phyloP scores from a whole-genome alignment of 1,140 invertebrate species.

The Drosophila ananassae region DNA sequence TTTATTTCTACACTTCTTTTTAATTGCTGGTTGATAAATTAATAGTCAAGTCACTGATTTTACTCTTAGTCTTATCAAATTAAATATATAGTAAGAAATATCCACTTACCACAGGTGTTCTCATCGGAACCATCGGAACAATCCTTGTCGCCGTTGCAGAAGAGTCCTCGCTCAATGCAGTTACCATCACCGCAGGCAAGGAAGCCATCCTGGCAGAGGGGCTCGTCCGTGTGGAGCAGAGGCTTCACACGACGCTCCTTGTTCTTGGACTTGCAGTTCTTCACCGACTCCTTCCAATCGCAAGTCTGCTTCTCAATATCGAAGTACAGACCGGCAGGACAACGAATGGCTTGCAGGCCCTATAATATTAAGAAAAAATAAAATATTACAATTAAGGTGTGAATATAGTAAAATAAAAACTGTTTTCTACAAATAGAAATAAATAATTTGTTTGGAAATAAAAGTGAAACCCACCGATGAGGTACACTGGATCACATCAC shows the following conservation, averaged over 20 bases:
- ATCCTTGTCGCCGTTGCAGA: slow-evolving; percentile 97
- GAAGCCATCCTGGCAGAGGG: slow-evolving; percentile 93
- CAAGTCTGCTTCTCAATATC: slow-evolving; percentile 98
- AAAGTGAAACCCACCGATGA: slow-evolving; percentile 89
- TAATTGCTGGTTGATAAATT: background rate
- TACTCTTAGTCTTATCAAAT: background rate
- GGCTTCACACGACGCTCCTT: slow-evolving; percentile 96
- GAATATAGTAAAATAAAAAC: background rate
- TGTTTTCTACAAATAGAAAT: background rate
- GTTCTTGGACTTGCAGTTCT: slow-evolving; percentile 96
- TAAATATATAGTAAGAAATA: background rate
- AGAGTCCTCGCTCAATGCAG: slow-evolving; percentile 94
- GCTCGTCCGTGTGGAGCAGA: slow-evolving; percentile 94
- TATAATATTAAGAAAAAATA: slow-evolving; percentile 72
- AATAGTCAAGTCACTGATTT: no score
- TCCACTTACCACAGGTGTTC: slow-evolving; percentile 94
- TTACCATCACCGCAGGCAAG: slow-evolving; percentile 94
- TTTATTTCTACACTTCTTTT: background rate
- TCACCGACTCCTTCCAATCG: slow-evolving; percentile 97
- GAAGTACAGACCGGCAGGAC: slow-evolving; percentile 96
- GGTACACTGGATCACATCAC: slow-evolving; percentile 97
- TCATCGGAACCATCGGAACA: slow-evolving; percentile 95
- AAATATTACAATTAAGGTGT: background rate
- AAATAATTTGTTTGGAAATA: background rate
- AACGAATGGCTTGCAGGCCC: slow-evolving; percentile 96